Conservation (phyloP, 2,797 vertebrate genomes). For the Acipenser oxyrinchus region DNA sequence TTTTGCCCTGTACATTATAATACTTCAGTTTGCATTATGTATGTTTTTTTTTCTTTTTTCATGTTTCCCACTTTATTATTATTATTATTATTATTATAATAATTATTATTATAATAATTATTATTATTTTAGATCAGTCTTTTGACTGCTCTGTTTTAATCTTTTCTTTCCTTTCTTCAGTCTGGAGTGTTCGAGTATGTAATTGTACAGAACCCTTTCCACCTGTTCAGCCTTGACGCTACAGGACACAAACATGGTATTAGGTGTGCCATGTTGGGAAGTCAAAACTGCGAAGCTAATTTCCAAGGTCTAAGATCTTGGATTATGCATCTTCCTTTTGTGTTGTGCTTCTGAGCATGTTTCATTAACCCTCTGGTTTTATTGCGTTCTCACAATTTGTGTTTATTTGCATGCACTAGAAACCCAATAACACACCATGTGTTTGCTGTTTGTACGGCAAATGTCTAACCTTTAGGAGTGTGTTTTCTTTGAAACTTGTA, state of each 20-base stretch:
- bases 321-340: constrained; percentile 20
- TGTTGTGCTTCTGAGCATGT: constrained; percentile 1
- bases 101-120: too few species aligned
- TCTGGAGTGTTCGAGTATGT: constrained; percentile 41
- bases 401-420: constrained; percentile 11
- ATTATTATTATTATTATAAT: too few species aligned
- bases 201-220: constrained; percentile 34
- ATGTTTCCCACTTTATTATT: too few species aligned
- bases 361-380: constrained; percentile 3
- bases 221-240: constrained; percentile 41
- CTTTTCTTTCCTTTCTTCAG: constrained; percentile 37
- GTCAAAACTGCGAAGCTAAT: constrained; percentile 17
- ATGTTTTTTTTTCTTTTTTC: too few species aligned
- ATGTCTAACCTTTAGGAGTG: constrained; percentile 2
- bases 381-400: constrained; percentile 6
- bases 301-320: constrained; percentile 16
- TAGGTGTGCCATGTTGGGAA: constrained; percentile 21
- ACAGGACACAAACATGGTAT: constrained; percentile 33
- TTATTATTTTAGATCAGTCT: neutral
- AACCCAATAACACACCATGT: neutral
- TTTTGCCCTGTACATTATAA: too few species aligned
- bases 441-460: neutral
- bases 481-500: neutral
- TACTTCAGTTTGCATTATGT: too few species aligned
- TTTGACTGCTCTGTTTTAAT: neutral